Conservation (phyloP, 2,797 vertebrate genomes). For the Uromys caudimaculatus region DNA sequence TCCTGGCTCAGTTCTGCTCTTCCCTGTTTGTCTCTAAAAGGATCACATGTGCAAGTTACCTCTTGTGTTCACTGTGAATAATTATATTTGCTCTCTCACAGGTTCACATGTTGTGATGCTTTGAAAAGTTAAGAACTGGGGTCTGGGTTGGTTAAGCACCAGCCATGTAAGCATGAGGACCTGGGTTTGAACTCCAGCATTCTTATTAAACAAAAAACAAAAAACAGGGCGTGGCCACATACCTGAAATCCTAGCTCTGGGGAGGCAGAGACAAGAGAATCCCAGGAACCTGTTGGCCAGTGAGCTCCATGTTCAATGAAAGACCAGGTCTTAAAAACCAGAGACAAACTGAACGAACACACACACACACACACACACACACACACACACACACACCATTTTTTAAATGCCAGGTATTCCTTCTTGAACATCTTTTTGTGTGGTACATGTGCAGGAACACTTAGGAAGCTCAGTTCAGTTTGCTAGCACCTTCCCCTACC, state of each 20-base stretch:
- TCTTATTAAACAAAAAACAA: neutral
- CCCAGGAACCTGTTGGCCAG: neutral
- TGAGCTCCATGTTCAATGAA: neutral
- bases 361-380: neutral
- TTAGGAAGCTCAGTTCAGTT: conserved; percentile 31
- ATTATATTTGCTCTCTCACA: neutral
- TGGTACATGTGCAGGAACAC: neutral
- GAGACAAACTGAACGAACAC: neutral
- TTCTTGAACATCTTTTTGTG: neutral
- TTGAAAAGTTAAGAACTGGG: conserved; percentile 26
- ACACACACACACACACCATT: neutral
- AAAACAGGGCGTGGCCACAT: neutral
- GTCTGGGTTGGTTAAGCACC: neutral
- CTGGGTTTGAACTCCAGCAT: neutral
- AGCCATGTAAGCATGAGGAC: neutral
- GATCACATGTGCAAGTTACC: neutral
- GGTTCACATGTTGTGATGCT: neutral
- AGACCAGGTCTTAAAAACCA: neutral
- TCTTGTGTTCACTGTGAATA: neutral
- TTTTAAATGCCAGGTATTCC: neutral
- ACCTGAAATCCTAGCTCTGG: neutral
- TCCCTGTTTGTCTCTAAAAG: neutral
- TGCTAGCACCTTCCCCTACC: conserved; percentile 4
- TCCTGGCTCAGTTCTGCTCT: neutral
- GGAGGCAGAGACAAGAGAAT: neutral